These are phyloP conservation scores for Acridotheres tristis DNA, from an alignment of 2,797 vertebrate genomes.

Conservation along the genomic window DNA sequence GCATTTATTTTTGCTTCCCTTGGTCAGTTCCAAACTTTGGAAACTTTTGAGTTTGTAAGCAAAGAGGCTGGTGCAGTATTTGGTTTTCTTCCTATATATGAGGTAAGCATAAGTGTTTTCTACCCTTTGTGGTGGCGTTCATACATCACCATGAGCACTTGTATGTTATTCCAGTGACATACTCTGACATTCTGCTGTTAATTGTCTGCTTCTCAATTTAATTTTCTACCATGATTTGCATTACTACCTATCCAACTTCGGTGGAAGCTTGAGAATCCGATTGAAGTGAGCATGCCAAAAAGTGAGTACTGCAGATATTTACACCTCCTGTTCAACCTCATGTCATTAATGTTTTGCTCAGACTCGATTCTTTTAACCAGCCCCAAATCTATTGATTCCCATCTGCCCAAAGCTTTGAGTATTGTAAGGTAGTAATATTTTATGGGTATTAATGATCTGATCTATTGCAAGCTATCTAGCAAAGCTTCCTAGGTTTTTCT, in stretches of 20 bases:
- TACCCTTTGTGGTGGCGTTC: neutral
- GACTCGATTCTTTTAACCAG: neutral
- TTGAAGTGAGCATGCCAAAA: neutral
- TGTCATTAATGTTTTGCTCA: neutral
- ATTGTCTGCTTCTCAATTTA: slow-evolving; percentile 23
- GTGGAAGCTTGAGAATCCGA: neutral
- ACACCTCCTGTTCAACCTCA: neutral
- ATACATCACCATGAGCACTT: neutral
- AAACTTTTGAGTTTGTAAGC: slow-evolving; percentile 57
- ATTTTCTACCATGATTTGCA: neutral
- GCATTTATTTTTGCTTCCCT: slow-evolving; percentile 9
- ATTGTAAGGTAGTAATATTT: neutral
- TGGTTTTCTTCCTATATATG: slow-evolving; percentile 71
- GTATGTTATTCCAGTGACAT: neutral
- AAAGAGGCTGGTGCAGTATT: slow-evolving; percentile 68
- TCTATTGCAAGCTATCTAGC: neutral
- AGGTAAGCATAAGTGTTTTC: slow-evolving; percentile 57
- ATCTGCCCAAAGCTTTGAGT: neutral
- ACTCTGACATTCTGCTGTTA: neutral
- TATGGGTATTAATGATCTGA: neutral
- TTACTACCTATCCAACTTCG: neutral
- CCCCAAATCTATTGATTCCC: neutral
- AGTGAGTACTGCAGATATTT: neutral
- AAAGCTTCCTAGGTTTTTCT: neutral
- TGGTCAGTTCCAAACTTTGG: slow-evolving; percentile 54